These are phyloP conservation scores for Nesoenas mayeri DNA, from an alignment of 2,113 vertebrate species.

Conservation along the genomic window DNA sequence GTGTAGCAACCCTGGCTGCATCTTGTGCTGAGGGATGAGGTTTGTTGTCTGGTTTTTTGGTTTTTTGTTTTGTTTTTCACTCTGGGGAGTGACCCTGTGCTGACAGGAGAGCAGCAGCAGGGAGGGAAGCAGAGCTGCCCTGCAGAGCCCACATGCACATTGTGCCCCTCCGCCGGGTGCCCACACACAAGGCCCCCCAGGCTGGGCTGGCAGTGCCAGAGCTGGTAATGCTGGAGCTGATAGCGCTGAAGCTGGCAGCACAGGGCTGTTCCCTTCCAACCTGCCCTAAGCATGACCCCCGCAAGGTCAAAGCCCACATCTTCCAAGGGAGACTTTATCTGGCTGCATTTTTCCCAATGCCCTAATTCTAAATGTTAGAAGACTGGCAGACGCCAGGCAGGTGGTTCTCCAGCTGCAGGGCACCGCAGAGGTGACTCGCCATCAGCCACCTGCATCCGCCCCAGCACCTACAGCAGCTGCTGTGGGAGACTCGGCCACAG, in stretches of 20 bases:
- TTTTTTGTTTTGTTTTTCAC: not conserved
- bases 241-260: too few relatives aligned
- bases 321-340: not conserved
- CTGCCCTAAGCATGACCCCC: fast-evolving
- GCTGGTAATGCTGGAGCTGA: too few relatives aligned
- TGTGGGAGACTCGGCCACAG: not conserved
- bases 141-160: fast-evolving
- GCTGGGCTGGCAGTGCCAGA: not conserved
- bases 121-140: fast-evolving
- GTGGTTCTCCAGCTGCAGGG: not conserved
- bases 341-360: not conserved
- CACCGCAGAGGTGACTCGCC: not conserved
- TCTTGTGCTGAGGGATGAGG: too few relatives aligned
- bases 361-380: not conserved
- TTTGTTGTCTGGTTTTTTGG: not conserved
- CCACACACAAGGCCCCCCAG: fast-evolving
- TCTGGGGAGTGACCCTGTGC: fast-evolving
- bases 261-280: not conserved
- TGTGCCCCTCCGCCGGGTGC: fast-evolving
- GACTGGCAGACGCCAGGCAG: not conserved
- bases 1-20: not conserved
- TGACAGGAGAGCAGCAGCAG: not conserved
- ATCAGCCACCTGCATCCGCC: not conserved
- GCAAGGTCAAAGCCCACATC: not conserved
- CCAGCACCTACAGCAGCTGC: not conserved